phyloP scores from a whole-genome alignment of 2,113 vertebrate species.

The Corythaeola cristata region DNA sequence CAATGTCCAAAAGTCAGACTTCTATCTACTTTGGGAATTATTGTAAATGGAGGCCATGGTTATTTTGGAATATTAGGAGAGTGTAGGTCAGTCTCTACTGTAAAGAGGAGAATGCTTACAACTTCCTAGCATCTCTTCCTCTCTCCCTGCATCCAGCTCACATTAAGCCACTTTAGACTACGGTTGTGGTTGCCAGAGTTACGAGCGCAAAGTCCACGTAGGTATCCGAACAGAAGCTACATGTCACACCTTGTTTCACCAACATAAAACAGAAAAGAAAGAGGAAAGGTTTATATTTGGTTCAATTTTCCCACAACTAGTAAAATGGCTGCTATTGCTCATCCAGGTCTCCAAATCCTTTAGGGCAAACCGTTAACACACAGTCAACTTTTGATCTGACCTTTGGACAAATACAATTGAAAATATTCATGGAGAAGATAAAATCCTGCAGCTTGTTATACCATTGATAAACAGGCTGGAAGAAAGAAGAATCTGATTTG shows the following conservation, averaged over 20 bases:
- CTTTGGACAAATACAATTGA: neutral
- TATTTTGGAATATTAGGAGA: neutral
- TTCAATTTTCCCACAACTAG: neutral
- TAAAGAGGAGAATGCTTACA: neutral
- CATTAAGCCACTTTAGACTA: neutral
- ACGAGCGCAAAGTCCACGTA: fast-evolving
- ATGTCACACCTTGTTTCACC: neutral
- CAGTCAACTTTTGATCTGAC: neutral
- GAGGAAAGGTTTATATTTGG: neutral
- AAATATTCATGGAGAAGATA: neutral
- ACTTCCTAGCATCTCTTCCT: neutral
- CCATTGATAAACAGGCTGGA: neutral
- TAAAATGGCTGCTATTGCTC: neutral
- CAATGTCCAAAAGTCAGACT: neutral
- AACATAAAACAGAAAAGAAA: neutral
- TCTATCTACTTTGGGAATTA: neutral
- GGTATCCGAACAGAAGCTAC: neutral
- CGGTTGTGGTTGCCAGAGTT: neutral
- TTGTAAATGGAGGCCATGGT: neutral
- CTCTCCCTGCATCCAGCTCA: neutral
- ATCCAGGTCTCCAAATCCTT: neutral
- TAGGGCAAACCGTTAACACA: neutral
- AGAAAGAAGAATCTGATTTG: neutral
- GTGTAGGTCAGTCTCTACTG: neutral
- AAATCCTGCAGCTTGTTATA: neutral